phyloP scores from a whole-genome alignment of 53 echinoderm and acorn worm genomes.

The Echinarachnius parma region DNA sequence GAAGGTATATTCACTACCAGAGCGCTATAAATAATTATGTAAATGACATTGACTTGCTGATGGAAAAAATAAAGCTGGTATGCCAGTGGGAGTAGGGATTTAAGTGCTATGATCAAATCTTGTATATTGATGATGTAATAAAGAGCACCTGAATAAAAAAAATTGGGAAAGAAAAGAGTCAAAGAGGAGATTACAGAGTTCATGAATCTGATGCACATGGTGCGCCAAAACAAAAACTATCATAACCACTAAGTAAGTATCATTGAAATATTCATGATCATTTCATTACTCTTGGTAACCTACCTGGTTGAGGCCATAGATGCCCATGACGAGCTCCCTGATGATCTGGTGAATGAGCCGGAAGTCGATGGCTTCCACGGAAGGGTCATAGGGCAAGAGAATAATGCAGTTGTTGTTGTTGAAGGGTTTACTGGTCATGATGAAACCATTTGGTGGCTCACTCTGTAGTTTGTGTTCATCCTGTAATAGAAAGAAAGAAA shows the following conservation, averaged over 20 bases:
- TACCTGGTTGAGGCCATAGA: constrained; percentile 80
- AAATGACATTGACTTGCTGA: constrained; percentile 29
- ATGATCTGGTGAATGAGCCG: constrained; percentile 89
- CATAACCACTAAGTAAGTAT: no score
- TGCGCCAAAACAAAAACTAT: no score
- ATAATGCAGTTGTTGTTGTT: constrained; percentile 80
- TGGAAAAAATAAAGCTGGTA: constrained; percentile 79
- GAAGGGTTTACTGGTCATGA: constrained; percentile 84
- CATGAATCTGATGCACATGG: no score
- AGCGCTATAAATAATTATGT: background rate
- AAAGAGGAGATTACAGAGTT: background rate
- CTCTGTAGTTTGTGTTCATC: constrained; percentile 60
- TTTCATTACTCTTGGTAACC: no score
- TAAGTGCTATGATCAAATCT: constrained; percentile 86
- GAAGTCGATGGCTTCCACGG: constrained; percentile 68
- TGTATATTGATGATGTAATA: no score
- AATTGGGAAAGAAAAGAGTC: background rate
- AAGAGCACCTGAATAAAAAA: background rate
- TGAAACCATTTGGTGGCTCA: constrained; percentile 71
- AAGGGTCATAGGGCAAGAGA: constrained; percentile 62
- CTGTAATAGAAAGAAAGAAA: no score
- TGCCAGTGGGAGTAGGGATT: constrained; percentile 82
- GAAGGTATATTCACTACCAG: no score
- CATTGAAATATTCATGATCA: no score
- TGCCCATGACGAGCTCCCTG: constrained; percentile 86